Evolutionary conservation across 2,888 invertebrate genomes (phyloP).

Genomic region (Suillia variegata): DNA sequence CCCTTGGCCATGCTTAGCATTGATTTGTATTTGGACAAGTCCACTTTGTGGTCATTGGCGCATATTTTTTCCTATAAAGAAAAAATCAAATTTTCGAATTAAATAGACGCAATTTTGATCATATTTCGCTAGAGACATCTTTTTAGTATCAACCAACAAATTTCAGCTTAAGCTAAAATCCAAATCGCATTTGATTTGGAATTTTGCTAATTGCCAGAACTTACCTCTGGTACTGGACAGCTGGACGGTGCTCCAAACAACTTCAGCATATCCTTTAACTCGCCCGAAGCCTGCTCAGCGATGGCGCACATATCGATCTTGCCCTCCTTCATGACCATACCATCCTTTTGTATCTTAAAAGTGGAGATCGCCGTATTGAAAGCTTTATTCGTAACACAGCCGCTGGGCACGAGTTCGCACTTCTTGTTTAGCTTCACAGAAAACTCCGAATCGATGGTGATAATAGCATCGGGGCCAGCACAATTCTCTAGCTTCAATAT

Average conservation of each 20-base stretch:
- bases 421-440: slow-evolving; percentile 56
- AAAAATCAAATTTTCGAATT: no score
- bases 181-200: no score
- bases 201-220: no score
- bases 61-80: slow-evolving; percentile 55
- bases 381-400: slow-evolving; percentile 60
- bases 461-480: slow-evolving; percentile 47
- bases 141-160: no score
- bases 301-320: slow-evolving; percentile 59
- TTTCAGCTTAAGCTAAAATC: no score
- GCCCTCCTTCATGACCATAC: slow-evolving; percentile 60
- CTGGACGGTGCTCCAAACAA: slow-evolving; percentile 58
- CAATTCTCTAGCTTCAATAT: slow-evolving; percentile 53
- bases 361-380: slow-evolving; percentile 57
- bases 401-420: slow-evolving; percentile 60
- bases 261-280: slow-evolving; percentile 49
- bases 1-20: slow-evolving; percentile 61
- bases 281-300: slow-evolving; percentile 39
- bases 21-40: slow-evolving; percentile 60
- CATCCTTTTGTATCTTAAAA: slow-evolving; percentile 60
- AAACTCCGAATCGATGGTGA: slow-evolving; percentile 48
- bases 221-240: slow-evolving; percentile 60
- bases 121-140: not conserved
- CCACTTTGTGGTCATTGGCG: slow-evolving; percentile 54
- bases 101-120: no score